Base-by-base conservation (phyloP, 2,113 vertebrate genomes). In the Dipodomys spectabilis region DNA sequence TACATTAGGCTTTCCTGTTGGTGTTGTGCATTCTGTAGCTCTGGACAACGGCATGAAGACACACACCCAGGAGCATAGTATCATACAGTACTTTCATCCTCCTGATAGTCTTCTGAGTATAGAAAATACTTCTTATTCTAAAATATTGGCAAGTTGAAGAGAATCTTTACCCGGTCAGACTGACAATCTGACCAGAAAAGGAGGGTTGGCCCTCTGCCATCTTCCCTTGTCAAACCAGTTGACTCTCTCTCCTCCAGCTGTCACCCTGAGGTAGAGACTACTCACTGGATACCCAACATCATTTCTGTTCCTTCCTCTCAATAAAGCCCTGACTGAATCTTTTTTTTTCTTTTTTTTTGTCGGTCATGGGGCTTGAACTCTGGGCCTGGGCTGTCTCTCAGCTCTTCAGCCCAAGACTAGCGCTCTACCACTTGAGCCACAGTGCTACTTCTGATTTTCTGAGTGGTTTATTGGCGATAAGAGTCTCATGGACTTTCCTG, bases 221-320 rank as follows among this genome's bases (percentile, higher is more conserved):
- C 7, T 27, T 87, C 62, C 65, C 68, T 95, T 20, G 49, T 77
- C 44, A 74, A 88, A 82, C 69, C 57, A 74, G 64, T 86, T 68
- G 86, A 32, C 62, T 86, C 32, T 82, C 32, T 77, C 12, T 16
- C 23, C 22, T 22, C 7, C 28, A 62, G 19, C 8, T 28, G 65
- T 64, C 45, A 81, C 79, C 25, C 16, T 49, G 27, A 19, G 53
- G 69, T 30, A 30, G 60, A 93, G 57, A 64, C 32, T 12, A 22
- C 65, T 57, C 16, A 60, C 23, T 68, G 49, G 83, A 60, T 39
- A 64, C 19, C 68, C 62, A 84, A 13, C 23, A 87, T 39, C 15
- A 18, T 19, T 72, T 65, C 12, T 22, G 32, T n/a, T 53, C 45
- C 32, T 80, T 71, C 49, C 13, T 69, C 49, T 49, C 49, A 83